phyloP scores from a whole-genome alignment of 2,797 vertebrate genomes.

The Diceros bicornis region DNA sequence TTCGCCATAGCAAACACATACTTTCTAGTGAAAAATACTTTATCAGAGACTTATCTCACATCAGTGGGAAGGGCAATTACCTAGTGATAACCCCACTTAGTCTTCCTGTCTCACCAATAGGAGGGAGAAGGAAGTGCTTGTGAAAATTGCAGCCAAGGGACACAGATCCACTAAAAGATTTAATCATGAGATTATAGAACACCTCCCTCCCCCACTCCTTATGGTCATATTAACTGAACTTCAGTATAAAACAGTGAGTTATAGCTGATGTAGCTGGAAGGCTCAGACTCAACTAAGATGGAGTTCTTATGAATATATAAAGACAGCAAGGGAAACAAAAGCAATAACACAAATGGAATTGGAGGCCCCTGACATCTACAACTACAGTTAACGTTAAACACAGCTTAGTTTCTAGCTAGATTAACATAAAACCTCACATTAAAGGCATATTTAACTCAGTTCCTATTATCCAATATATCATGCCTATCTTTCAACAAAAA shows the following conservation, averaged over 20 bases:
- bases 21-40: neutral
- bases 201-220: neutral
- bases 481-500: neutral
- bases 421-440: neutral
- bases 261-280: neutral
- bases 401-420: neutral
- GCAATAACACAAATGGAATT: neutral
- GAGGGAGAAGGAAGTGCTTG: neutral
- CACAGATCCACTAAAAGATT: neutral
- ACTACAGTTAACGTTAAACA: neutral
- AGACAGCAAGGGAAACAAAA: neutral
- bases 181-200: neutral
- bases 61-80: neutral
- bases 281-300: neutral
- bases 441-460: neutral
- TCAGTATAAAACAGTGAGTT: neutral
- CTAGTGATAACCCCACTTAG: neutral
- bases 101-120: neutral
- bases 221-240: neutral
- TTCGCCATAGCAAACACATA: neutral
- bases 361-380: neutral
- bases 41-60: neutral
- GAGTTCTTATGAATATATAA: neutral
- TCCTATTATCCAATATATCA: neutral
- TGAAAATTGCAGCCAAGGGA: neutral